A percentile compares a stretch with the other conserved stretches of the same genome.
phyloP scores from a whole-genome alignment of 2,888 invertebrate genomes.

The Chalcosyrphus nemorum region DNA sequence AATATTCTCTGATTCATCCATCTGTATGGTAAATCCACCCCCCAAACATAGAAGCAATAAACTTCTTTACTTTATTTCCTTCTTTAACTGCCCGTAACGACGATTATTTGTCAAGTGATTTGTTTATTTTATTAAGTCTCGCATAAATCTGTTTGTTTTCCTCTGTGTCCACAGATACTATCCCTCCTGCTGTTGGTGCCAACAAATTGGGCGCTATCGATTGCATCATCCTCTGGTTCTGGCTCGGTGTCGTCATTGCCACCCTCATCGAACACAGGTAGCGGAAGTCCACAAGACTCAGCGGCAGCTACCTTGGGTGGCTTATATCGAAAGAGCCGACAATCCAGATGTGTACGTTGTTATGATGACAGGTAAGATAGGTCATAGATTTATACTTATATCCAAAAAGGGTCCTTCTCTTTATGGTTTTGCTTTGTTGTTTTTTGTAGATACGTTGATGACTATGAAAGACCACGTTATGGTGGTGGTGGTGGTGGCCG shows the following conservation, averaged over 20 bases:
- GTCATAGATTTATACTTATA: neutral
- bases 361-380: conserved; percentile 78
- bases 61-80: neutral
- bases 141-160: conserved; percentile 30
- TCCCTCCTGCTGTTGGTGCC: conserved; percentile 52
- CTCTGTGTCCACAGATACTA: conserved; percentile 25
- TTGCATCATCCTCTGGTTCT: conserved; percentile 44
- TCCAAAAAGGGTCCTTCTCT: neutral
- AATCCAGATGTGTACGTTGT: conserved; percentile 80
- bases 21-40: no score
- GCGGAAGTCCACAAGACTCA: conserved; percentile 32
- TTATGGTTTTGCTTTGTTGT: no score
- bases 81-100: conserved; percentile 28
- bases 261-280: conserved; percentile 27
- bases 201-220: conserved; percentile 53
- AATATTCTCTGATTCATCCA: no score
- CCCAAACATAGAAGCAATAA: conserved; percentile 1
- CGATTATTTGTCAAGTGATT: conserved; percentile 51
- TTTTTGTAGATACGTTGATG: conserved; percentile 71
- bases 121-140: conserved; percentile 31
- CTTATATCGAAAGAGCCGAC: conserved; percentile 78
- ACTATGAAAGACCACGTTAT: conserved; percentile 66
- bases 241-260: conserved; percentile 38
- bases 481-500: conserved; percentile 59
- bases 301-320: conserved; percentile 75